Evolutionary conservation across 2,888 invertebrate species (phyloP).

Genomic region (Trissolcus japonicus): DNA sequence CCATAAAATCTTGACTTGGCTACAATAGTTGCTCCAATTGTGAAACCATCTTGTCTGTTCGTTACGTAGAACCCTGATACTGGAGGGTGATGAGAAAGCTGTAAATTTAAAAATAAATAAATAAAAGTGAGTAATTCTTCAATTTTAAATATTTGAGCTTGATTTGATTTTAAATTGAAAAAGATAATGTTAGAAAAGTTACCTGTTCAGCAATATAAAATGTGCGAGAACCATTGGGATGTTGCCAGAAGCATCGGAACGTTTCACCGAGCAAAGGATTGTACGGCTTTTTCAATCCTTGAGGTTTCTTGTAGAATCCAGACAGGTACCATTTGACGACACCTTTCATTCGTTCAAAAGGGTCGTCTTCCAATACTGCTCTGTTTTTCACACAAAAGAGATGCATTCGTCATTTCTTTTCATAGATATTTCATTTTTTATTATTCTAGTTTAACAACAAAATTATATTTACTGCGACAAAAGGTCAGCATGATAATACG

Average conservation of each 20-base stretch:
- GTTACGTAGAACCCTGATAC: conserved; percentile 95
- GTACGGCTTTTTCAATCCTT: conserved; percentile 96
- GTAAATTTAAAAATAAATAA: conserved; percentile 57
- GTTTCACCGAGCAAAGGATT: conserved; percentile 96
- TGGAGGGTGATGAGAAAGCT: conserved; percentile 96
- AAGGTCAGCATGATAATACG: conserved; percentile 95
- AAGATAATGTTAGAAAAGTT: conserved; percentile 10
- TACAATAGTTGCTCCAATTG: conserved; percentile 92
- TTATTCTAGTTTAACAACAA: not conserved
- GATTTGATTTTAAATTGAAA: not conserved
- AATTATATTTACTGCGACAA: conserved; percentile 83
- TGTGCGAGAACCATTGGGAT: conserved; percentile 88
- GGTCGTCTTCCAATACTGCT: conserved; percentile 89
- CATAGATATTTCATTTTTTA: not conserved
- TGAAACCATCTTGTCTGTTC: conserved; percentile 94
- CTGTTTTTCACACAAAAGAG: conserved; percentile 58
- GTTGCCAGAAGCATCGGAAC: conserved; percentile 94
- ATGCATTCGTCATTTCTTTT: not conserved
- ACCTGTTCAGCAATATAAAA: conserved; percentile 97
- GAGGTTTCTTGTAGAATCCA: conserved; percentile 95
- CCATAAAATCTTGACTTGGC: conserved; percentile 97
- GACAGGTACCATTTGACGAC: conserved; percentile 95
- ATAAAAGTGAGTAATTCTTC: no score
- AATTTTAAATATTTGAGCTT: not conserved
- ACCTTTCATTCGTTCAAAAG: conserved; percentile 91